phyloP scores from a whole-genome alignment of 1,140 invertebrate species.

The Hyposmocoma kahamanoa region DNA sequence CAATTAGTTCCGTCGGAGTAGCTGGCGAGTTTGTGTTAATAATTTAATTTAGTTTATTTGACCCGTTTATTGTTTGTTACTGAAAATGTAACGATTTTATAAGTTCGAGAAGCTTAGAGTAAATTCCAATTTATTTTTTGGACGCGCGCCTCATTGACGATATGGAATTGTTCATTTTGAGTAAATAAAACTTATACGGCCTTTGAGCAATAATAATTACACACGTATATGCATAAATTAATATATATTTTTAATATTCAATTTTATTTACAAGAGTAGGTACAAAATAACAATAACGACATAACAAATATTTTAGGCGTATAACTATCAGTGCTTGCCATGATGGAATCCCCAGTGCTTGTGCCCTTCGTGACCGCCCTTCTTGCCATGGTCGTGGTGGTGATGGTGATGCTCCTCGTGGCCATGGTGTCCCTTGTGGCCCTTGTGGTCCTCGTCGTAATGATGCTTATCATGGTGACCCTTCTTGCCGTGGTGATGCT shows the following conservation, averaged over 20 bases:
- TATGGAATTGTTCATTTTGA: too few relatives aligned
- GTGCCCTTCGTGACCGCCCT: slow-evolving; percentile 78
- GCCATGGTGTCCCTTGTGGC: slow-evolving; percentile 80
- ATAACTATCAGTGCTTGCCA: slow-evolving; percentile 57
- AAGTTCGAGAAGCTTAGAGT: too few relatives aligned
- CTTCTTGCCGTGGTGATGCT: slow-evolving; percentile 77
- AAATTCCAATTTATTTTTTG: too few relatives aligned
- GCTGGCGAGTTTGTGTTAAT: too few relatives aligned
- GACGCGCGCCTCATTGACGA: too few relatives aligned
- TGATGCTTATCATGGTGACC: slow-evolving; percentile 78
- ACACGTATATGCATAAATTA: too few relatives aligned
- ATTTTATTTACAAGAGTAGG: slow-evolving; percentile 50
- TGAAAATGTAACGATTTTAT: too few relatives aligned
- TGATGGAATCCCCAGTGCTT: slow-evolving; percentile 78
- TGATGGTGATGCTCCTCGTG: slow-evolving; percentile 80
- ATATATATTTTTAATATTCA: neutral
- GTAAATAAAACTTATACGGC: too few relatives aligned
- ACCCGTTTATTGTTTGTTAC: too few relatives aligned
- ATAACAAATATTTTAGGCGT: slow-evolving; percentile 35
- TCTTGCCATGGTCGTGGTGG: slow-evolving; percentile 79
- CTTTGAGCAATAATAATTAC: too few relatives aligned
- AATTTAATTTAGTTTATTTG: slow-evolving; percentile 22
- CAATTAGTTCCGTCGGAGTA: slow-evolving; percentile 53
- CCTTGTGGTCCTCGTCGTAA: slow-evolving; percentile 75
- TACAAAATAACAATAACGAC: slow-evolving; percentile 34